Evolutionary conservation across 2,888 invertebrate genomes (phyloP), one percentile per base, ranked within the genome.

Genomic region (Eudemis profundana): DNA sequence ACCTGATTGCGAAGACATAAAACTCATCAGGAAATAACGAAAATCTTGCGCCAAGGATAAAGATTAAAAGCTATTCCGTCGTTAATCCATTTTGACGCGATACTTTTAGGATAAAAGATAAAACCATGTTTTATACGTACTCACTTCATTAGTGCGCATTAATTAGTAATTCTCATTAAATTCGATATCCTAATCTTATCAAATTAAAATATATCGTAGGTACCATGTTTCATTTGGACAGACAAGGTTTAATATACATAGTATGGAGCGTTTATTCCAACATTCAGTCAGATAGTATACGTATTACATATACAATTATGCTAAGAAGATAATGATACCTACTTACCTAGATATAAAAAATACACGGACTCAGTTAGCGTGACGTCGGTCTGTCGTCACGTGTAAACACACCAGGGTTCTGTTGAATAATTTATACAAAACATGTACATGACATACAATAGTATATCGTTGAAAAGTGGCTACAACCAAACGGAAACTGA

Each of bases 321-420:
- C 19, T 61, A 61, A 61, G 40, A 50, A 47, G 33, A 61, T 40
- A 50, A 61, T 44, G 42, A 42, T 61, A 60, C 12, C 15, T 46
- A 33, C 21, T 10, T 40, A 59, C 12, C 8, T 50, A 19, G 14
- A 40, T 47, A n/a, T 40, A 19, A 38, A 59, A 50, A 29, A 27
- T 40, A 40, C 36, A 12, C 15, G 50, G n/a, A 27, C 29, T 23
- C 49, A 38, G 29, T 15, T 44, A 57, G 56, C 63, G 42, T 63
- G 63, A 38, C 57, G 42, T 40, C 49, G 40, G 36, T 50, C 17
- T 46, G 44, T 19, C 29, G 29, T 42, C 21, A 33, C 14, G 47
- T 42, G 42, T 17, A 14, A 10, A 46, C 57, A 64, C 54, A 54
- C 53, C 33, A 29, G 44, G 50, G 64, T 51, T 59, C 57, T 12